Evolutionary conservation across 1,140 invertebrate species (phyloP).

Genomic region (Augochlora pura): DNA sequence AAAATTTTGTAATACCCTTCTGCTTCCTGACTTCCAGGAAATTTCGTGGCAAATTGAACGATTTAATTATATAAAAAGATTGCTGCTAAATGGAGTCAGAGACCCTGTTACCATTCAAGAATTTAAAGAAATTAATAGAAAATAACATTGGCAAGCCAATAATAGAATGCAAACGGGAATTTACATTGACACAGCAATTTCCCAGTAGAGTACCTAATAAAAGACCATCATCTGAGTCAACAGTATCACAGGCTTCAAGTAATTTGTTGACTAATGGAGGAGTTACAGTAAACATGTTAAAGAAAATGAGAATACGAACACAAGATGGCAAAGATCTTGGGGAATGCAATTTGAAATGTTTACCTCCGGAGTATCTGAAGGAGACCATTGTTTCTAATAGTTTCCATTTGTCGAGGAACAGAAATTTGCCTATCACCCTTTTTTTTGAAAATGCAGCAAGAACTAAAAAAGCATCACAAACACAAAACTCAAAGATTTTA

Average conservation of each 20-base stretch:
- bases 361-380: slow-evolving; percentile 14
- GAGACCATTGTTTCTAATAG: slow-evolving; percentile 22
- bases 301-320: slow-evolving; percentile 64
- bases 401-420: background rate
- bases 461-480: no score
- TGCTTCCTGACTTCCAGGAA: background rate
- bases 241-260: background rate
- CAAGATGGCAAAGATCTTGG: slow-evolving; percentile 67
- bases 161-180: slow-evolving; percentile 44
- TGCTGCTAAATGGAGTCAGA: slow-evolving; percentile 26
- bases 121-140: background rate
- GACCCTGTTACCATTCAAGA: background rate
- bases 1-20: no score
- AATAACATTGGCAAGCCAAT: background rate
- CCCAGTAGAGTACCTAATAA: slow-evolving; percentile 13
- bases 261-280: background rate
- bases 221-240: background rate
- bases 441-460: background rate
- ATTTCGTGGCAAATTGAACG: background rate
- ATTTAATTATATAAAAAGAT: background rate
- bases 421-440: background rate
- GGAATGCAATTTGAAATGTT: slow-evolving; percentile 61
- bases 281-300: slow-evolving; percentile 2
- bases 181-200: slow-evolving; percentile 51
- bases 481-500: background rate